Base-by-base conservation (phyloP, 2,888 invertebrate genomes). In the Megamerina dolium region DNA sequence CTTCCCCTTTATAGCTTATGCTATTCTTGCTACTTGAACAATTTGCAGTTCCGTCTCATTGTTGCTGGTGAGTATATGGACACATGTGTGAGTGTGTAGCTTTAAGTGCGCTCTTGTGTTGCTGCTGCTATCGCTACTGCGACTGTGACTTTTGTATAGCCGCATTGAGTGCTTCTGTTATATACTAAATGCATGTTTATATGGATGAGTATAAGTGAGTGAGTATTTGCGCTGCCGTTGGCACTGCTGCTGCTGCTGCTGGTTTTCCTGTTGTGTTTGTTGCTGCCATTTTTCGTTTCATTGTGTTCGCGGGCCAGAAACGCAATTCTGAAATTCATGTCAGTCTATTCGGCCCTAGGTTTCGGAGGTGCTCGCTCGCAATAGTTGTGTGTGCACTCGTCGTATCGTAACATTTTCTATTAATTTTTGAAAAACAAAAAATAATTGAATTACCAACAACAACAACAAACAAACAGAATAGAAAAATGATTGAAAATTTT, bases 301-400 rank as follows among this genome's bases (percentile, higher is more conserved):
- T 53, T 63, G 6, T 63, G 59, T 60, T 58, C 48, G 54, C 57
- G 59, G 55, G 58, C 57, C 58, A 62, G 59, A 69, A 70, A 69
- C 69, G 68, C 68, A 70, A 65, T 65, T 70, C 65, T 61, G 60
- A 65, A 66, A 58, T 67, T 68, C 60, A 66, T 66, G 66, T 63
- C 66, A 65, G 66, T 68, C 68, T 70, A 70, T 71, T 71, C 70
- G 69, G 71, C 67, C 63, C 68, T 68, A 69, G 71, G 70, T 71
- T 70, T 69, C 70, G 71, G 70, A 68, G 66, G 70, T 68, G 71
- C 70, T 67, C 63, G 68, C 67, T 68, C 62, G 67, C 61, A 65
- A 61, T 55, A 59, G 54, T 54, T 57, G 55, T 58, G 53, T 53
- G 57, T 63, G 60, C 68, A 68, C 62, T 65, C 61, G 63, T 63